phyloP scores from a whole-genome alignment of 2,113 vertebrate genomes.

The Oncorhynchus kisutch region DNA sequence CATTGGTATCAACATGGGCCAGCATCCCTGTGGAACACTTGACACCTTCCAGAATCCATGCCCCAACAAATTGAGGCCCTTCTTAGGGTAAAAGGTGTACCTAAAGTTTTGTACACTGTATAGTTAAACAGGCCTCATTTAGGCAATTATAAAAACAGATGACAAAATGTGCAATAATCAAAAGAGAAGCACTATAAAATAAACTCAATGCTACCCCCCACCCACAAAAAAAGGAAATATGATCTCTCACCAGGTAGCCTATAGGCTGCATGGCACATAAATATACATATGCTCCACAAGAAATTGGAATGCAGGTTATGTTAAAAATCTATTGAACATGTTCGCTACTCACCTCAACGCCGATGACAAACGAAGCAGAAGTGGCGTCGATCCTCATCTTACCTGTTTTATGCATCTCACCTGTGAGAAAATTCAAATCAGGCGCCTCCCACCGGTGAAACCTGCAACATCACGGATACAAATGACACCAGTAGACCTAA shows the following conservation, averaged over 20 bases:
- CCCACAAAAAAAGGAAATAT: constrained; percentile 9
- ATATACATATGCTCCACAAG: too few relatives aligned
- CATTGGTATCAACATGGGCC: too few relatives aligned
- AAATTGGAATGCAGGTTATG: background rate
- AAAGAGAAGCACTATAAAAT: too few relatives aligned
- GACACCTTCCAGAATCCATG: too few relatives aligned
- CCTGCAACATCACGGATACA: background rate
- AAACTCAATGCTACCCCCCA: background rate
- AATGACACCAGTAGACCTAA: background rate
- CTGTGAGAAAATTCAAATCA: constrained; percentile 24
- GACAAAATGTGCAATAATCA: too few relatives aligned
- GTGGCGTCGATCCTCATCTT: constrained; percentile 18
- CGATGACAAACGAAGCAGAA: background rate
- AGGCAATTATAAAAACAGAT: too few relatives aligned
- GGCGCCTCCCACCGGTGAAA: constrained; percentile 35
- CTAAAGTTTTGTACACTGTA: too few relatives aligned
- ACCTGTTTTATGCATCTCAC: constrained; percentile 46
- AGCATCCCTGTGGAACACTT: too few relatives aligned
- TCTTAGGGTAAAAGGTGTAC: too few relatives aligned
- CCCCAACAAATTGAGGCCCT: too few relatives aligned
- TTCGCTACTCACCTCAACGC: constrained; percentile 8
- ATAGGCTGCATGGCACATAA: constrained; percentile 6
- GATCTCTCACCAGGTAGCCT: background rate
- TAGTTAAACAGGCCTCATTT: too few relatives aligned
- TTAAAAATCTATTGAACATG: background rate